phyloP scores from a whole-genome alignment of 2,113 vertebrate species.

The Rhagologus leucostigma region DNA sequence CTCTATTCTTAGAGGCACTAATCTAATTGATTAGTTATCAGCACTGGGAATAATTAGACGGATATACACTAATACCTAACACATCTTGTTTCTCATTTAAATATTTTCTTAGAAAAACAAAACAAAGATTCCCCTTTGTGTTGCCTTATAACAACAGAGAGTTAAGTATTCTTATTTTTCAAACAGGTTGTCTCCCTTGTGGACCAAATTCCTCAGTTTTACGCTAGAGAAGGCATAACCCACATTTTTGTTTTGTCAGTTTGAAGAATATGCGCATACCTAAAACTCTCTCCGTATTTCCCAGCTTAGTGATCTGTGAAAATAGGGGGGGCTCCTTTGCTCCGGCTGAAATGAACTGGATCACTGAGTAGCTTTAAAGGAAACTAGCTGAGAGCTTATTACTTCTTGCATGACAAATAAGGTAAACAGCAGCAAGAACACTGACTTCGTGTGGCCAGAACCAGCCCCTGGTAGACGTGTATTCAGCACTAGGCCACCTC shows the following conservation, averaged over 20 bases:
- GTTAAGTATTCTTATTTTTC: neutral
- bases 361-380: neutral
- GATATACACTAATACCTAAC: neutral
- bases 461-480: neutral
- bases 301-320: neutral
- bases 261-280: neutral
- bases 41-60: slow-evolving; percentile 13
- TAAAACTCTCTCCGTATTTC: neutral
- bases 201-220: neutral
- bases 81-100: neutral
- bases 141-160: neutral
- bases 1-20: neutral
- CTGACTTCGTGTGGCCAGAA: neutral
- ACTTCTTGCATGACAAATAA: neutral
- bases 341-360: neutral
- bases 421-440: neutral
- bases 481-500: neutral
- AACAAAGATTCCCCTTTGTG: neutral
- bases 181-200: neutral
- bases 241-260: neutral
- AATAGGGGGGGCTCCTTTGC: neutral
- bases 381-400: neutral
- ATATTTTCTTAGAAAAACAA: neutral
- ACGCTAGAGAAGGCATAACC: neutral
- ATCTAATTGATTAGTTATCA: slow-evolving; percentile 10